phyloP scores from a whole-genome alignment of 2,888 invertebrate species.

The Tenodera sinensis region DNA sequence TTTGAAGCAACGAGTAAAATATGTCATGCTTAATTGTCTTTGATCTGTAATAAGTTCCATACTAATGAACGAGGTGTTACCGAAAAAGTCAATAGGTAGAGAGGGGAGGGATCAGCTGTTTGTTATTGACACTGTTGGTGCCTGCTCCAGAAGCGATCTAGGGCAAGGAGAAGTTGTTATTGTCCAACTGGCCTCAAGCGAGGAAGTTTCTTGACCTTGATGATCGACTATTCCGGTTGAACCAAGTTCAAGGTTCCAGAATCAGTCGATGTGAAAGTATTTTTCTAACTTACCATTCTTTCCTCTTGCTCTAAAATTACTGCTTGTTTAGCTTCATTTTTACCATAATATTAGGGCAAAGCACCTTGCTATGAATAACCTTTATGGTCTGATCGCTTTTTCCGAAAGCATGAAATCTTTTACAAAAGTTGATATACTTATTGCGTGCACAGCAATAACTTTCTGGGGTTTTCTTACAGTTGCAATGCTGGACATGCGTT shows the following conservation, averaged over 20 bases:
- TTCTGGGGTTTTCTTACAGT: too few relatives aligned
- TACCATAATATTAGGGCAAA: neutral
- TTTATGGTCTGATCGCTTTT: too few relatives aligned
- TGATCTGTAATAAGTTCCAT: too few relatives aligned
- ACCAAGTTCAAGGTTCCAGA: neutral
- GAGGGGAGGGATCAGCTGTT: neutral
- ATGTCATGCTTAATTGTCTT: too few relatives aligned
- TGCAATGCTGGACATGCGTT: too few relatives aligned
- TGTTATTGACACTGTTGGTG: too few relatives aligned
- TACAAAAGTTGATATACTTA: too few relatives aligned
- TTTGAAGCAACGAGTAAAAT: too few relatives aligned
- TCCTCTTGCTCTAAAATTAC: neutral
- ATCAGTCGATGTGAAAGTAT: neutral
- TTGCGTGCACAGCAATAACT: too few relatives aligned
- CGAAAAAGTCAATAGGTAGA: too few relatives aligned
- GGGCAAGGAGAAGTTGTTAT: neutral
- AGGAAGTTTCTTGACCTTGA: neutral
- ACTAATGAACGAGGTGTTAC: too few relatives aligned
- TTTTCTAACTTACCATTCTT: neutral
- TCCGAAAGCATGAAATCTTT: too few relatives aligned
- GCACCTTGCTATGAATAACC: neutral
- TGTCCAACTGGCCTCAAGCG: neutral
- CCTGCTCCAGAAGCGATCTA: neutral
- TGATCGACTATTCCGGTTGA: neutral
- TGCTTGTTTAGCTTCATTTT: neutral